Base-by-base conservation (phyloP, 2,797 vertebrate genomes). In the Lepilemur septentrionalis region DNA sequence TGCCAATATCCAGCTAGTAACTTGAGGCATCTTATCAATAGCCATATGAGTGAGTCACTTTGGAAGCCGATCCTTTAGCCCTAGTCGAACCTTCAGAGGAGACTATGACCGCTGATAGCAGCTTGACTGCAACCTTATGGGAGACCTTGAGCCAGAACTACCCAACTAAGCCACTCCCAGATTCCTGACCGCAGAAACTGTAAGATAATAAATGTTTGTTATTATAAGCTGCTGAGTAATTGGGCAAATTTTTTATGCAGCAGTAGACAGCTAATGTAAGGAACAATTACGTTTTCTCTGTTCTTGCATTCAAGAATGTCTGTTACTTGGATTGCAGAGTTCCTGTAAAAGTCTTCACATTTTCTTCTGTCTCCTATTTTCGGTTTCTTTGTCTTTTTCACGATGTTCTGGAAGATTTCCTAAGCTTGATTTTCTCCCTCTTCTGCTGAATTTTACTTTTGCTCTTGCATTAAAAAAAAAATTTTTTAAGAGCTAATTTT, bases 361-460 rank as follows among this genome's bases (percentile, higher is more conserved):
- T 83, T 88, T 50, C 50, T 87, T 78, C 38, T 32, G 3, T 84
- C 46, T 89, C 30, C 41, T 57, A 4, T 87, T 91, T 93, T 67
- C 38, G 25, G 28, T 22, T 30, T 72, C 10, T 80, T 80, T 67
- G 28, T 75, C 57, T 88, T 72, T 91, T 88, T 93, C 32, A 72
- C 69, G 70, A 20, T 35, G 1, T 91, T 83, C 79, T 67, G 41
- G 38, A 57, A 52, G 23, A 38, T 48, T 79, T 81, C 22, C 9
- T 65, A 25, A 88, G 59, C 18, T 89, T 90, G 61, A 70, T 89
- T 86, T 91, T 94, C 50, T 46, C 63, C 75, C 0, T 1, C 57
- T 92, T 88, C 25, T 80, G 1, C 13, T 57, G 35, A 88, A 20
- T 88, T 97, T 91, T 70, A 55, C 32, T 76, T 79, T 78, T 92